phyloP scores from a whole-genome alignment of 1,140 invertebrate genomes.

The Tetramorium parvispinum region DNA sequence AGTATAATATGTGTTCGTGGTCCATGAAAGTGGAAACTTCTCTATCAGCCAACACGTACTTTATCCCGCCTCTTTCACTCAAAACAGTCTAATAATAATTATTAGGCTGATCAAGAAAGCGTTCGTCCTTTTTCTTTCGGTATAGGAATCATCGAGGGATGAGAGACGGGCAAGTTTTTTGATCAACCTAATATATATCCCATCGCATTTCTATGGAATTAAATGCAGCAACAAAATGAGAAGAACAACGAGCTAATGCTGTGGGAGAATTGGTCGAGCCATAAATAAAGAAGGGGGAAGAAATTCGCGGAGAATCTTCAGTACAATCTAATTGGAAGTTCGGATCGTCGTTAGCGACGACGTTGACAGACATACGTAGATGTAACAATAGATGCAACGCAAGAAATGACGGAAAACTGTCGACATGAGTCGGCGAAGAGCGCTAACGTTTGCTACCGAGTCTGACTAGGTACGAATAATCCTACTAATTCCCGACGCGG shows the following conservation, averaged over 20 bases:
- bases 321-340: neutral
- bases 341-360: neutral
- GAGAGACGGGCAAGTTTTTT: neutral
- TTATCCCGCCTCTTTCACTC: neutral
- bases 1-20: slow-evolving; percentile 71
- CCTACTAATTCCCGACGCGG: slow-evolving; percentile 17
- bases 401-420: neutral
- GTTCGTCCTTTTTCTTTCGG: neutral
- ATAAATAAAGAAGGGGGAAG: neutral
- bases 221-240: slow-evolving; percentile 2
- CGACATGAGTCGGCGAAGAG: neutral
- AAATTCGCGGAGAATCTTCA: neutral
- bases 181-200: slow-evolving; percentile 2
- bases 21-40: slow-evolving; percentile 62
- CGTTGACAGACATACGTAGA: neutral
- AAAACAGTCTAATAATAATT: neutral
- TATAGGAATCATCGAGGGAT: neutral
- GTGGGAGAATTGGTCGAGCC: neutral
- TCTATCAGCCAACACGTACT: slow-evolving; percentile 18
- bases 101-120: slow-evolving; percentile 1
- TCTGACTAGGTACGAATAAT: slow-evolving; percentile 51
- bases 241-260: slow-evolving; percentile 16
- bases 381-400: neutral
- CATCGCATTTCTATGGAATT: neutral
- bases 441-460: slow-evolving; percentile 17